phyloP scores from a whole-genome alignment of 2,888 invertebrate species.

The Odontocolon sp. region DNA sequence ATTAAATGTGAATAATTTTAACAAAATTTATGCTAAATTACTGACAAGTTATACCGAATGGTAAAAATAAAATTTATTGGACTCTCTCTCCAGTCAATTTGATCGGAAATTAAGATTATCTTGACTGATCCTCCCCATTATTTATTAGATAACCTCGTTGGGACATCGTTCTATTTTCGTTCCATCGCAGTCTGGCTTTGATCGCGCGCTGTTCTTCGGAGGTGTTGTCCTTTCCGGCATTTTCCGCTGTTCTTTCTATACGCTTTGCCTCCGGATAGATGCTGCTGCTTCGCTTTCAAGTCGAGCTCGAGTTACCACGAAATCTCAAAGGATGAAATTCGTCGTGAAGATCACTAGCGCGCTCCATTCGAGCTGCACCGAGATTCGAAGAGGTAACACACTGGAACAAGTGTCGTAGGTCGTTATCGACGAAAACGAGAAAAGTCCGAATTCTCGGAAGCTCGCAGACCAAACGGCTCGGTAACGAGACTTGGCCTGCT shows the following conservation, averaged over 20 bases:
- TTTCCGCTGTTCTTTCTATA: conserved; percentile 14
- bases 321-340: conserved; percentile 24
- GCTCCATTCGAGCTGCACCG: too few species aligned
- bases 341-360: too few species aligned
- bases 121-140: too few species aligned
- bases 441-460: conserved; percentile 13
- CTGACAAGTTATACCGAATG: too few species aligned
- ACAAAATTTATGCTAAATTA: too few species aligned
- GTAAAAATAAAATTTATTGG: too few species aligned
- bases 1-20: too few species aligned
- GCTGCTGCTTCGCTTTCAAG: not conserved
- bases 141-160: too few species aligned
- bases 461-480: conserved; percentile 1
- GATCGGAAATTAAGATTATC: too few species aligned
- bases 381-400: conserved; percentile 29
- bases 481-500: conserved; percentile 49
- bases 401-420: conserved; percentile 33
- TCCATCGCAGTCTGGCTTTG: conserved; percentile 3
- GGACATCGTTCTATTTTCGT: too few species aligned
- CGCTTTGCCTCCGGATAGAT: not conserved
- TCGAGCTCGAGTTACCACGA: not conserved
- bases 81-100: too few species aligned
- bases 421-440: conserved; percentile 47
- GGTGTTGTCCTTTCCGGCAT: not conserved
- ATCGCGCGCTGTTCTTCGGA: not conserved